Evolutionary conservation across 2,797 vertebrate species (phyloP), one percentile per base, ranked within the genome.

Genomic region (Oryzias sinensis): DNA sequence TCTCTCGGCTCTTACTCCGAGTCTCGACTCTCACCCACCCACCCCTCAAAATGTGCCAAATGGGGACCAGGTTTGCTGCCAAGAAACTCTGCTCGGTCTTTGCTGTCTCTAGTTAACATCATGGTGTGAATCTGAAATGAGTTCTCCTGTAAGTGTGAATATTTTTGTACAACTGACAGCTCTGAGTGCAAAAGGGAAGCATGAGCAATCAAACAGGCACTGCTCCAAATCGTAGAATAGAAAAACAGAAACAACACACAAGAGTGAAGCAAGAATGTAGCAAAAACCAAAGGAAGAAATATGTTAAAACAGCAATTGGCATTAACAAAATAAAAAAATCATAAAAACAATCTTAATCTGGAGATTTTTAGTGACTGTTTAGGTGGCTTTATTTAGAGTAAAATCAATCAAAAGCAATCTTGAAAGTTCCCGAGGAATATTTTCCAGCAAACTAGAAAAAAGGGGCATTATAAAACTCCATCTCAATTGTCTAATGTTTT

Each of bases 81-180:
- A 11, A 22, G 27, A 51, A 64, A 60, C 48, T 43, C 45, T 42
- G 48, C 43, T 58, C 18, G 0, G 46, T 33, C 20, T 43, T 53
- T 24, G 53, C 47, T 8, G 56, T 59, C 59, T 75, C 43, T 24
- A 13, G 52, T 53, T 49, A 56, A 78, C 58, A 33, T 62, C 27
- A 27, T 6, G 52, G 68, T 42, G 64, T 64, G 68, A 71, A 69
- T 79, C 18, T 51, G 56, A 49, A 70, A 69, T 59, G 44, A 77
- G 51, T 24, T 71, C 49, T 57, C 45, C 40, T 41, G 49, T 50
- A 66, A 56, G 58, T 51, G 49, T 49, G 45, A 65, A 63, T 70
- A 43, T 65, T 11, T 72, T 43, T 53, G 41, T 48, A 41, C 43
- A 59, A 45, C 24, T 49, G 56, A 71, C 55, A 63, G 64, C 45